phyloP scores from a whole-genome alignment of 2,113 vertebrate genomes.

The Neomonachus schauinslandi region DNA sequence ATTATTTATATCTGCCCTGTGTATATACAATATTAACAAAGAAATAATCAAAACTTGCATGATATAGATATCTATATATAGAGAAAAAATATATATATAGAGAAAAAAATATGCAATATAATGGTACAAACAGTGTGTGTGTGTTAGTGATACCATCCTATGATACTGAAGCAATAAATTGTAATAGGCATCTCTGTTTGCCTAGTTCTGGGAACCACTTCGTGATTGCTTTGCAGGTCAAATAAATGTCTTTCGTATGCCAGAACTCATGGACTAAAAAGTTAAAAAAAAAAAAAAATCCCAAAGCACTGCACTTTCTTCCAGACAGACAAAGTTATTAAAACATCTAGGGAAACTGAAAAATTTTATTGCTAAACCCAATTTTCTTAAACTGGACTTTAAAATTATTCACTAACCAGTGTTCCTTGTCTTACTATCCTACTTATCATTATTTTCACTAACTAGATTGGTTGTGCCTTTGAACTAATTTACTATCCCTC shows the following conservation, averaged over 20 bases:
- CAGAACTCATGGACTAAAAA: not conserved
- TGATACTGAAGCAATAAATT: conserved; percentile 33
- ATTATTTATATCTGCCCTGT: not conserved
- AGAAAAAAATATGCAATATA: not conserved
- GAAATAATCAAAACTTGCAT: not conserved
- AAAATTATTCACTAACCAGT: not conserved
- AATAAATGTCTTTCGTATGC: conserved; percentile 5
- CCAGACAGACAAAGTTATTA: not conserved
- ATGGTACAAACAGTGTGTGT: not conserved
- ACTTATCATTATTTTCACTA: not conserved
- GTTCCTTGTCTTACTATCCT: not conserved
- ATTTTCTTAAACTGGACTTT: not conserved
- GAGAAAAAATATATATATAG: not conserved
- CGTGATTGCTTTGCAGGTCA: not conserved
- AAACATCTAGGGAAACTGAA: not conserved
- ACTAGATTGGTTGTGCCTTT: not conserved
- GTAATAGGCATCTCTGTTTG: not conserved
- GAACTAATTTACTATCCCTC: not conserved
- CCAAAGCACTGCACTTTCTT: not conserved
- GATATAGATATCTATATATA: not conserved
- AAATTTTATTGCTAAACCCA: not conserved
- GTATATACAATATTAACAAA: not conserved
- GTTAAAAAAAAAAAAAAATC: not conserved
- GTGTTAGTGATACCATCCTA: not conserved
- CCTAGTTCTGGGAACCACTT: not conserved